Evolutionary conservation across 1,140 invertebrate species (phyloP), one percentile per base, ranked within the genome.

Genomic region (Pseudomyrmex concolor): DNA sequence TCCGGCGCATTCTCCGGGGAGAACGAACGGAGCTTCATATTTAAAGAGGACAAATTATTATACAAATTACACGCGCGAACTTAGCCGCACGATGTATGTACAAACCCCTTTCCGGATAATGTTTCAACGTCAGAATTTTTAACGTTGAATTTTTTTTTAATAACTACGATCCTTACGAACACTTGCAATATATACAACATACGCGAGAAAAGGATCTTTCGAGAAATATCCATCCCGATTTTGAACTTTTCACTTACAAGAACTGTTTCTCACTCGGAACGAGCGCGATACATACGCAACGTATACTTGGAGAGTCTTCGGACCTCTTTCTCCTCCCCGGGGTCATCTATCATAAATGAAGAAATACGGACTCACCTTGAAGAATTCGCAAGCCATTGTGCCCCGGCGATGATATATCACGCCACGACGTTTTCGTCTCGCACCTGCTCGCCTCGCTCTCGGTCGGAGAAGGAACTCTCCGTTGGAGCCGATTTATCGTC

Each of bases 331-430:
- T 55, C 17, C 7, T 17, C 17, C 7, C 25, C 43, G 62, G 71
- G 19, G 19, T 7, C 66, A 80, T 80, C 66, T 80, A 80, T 80
- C 76, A 78, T 78, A 59, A 59, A 83, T 84, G 59, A 66, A 70
- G 60, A 60, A 76, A 51, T 68, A 55, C 82, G 10, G 60, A 89
- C 91, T 91, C 84, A 92, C 91, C 91, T 91, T 89, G 83, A 83
- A 88, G 50, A 86, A 85, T 91, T 85, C 84, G 82, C 88, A 91
- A 92, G 89, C 90, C 91, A 92, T 92, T 86, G 90, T 92, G 91
- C 84, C 34, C 83, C 43, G 85, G 72, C 82, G 88, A 89, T 90
- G 83, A 89, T 88, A 86, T 85, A 84, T 82, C 86, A 85, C 85
- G 70, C 85, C 86, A 86, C 89, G 84, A 90, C 87, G 85, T 89